Base-by-base conservation (phyloP, 37 sponge, comb jelly and placozoan genomes). In the Chondrilla cf. caribensis region DNA sequence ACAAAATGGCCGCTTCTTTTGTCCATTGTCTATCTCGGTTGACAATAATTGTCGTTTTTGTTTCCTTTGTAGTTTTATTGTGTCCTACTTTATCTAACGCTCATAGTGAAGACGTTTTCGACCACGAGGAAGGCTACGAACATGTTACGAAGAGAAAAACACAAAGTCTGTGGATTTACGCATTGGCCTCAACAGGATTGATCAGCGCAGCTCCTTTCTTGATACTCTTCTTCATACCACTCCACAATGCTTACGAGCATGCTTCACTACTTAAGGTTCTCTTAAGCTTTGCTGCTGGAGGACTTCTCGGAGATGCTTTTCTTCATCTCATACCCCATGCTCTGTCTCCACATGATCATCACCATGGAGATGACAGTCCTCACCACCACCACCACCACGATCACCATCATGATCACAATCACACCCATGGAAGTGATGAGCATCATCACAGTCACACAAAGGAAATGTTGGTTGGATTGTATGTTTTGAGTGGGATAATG, bases 271-370 rank as follows among this genome's bases (percentile, higher is more conserved):
- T 95, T 14, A 92, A 95, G 60, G 86, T 91, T 0, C 88, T 97
- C 7, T 88, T 97, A 18, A 88, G 95, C 77, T 97, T 97, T 84
- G 98, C 98, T 21, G 90, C 95, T 2, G 98, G 98, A 25, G 98
- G 98, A 35, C 83, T 97, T 8, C 68, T 97, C 29, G 98, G 98
- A 9, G 98, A 97, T 66, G 98, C 98, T 1, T 95, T 97, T 54
- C 84, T 97, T 25, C 98, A 97, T 80, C 89, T 97, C 40, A 97
- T 97, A 29, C 98, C 98, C 0, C 98, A 97, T 59, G 98, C 98
- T 1, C 76, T 95, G 2, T 84, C 87, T 19, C 93, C 98, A 26
- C 97, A 96, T 70, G 32, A 58, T 60, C 86, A 87, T 51, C 42
- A 54, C 35, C 71, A 41, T 33, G 71, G 60, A 35, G 81, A 44